Conservation (phyloP, 2,888 invertebrate genomes). For the Tachystola acroxantha region DNA sequence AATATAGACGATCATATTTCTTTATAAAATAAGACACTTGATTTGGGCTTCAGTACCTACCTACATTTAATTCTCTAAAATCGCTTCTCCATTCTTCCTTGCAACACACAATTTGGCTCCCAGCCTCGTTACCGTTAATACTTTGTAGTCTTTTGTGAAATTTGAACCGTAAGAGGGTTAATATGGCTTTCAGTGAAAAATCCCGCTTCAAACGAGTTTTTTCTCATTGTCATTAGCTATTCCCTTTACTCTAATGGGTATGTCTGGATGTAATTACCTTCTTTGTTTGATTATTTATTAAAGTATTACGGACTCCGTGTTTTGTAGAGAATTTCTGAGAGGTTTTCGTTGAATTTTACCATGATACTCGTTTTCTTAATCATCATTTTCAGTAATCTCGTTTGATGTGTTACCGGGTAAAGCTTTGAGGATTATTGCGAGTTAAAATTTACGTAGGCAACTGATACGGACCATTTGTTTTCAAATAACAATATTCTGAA, state of each 20-base stretch:
- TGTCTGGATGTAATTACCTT: constrained; percentile 2
- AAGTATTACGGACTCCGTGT: not conserved
- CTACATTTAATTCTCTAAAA: too few relatives aligned
- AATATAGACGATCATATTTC: too few relatives aligned
- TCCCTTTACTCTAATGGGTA: constrained; percentile 4
- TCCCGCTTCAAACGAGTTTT: constrained; percentile 12
- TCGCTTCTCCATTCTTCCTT: constrained; percentile 1
- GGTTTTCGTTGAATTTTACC: too few relatives aligned
- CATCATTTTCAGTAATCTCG: too few relatives aligned
- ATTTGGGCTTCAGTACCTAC: too few relatives aligned
- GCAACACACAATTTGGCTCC: constrained; percentile 13
- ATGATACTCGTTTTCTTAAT: too few relatives aligned
- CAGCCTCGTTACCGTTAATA: constrained; percentile 34
- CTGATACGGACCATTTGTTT: too few relatives aligned
- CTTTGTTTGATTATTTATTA: constrained; percentile 3
- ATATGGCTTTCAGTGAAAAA: constrained; percentile 18
- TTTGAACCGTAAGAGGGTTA: constrained; percentile 32
- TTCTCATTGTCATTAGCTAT: constrained; percentile 9
- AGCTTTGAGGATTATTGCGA: too few relatives aligned
- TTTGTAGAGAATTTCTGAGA: not conserved
- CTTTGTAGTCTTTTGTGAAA: constrained; percentile 36
- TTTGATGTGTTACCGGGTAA: too few relatives aligned
- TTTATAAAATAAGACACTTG: too few relatives aligned
- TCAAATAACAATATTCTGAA: too few relatives aligned
- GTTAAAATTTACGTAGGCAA: too few relatives aligned